Evolutionary conservation across 2,888 invertebrate genomes (phyloP).

Genomic region (Gisinianus flammeolus): DNA sequence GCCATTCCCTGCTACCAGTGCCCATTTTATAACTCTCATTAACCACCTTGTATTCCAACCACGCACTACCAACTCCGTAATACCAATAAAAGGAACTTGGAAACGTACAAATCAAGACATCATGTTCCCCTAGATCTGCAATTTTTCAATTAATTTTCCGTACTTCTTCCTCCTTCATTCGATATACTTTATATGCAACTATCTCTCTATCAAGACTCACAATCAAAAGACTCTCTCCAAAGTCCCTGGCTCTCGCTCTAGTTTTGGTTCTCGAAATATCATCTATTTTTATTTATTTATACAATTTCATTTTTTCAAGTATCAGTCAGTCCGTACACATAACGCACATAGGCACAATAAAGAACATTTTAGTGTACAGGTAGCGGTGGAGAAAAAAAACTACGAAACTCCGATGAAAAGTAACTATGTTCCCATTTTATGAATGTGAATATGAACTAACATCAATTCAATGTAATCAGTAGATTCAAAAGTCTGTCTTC

Average conservation of each 20-base stretch:
- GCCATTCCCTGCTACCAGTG: slow-evolving; percentile 36
- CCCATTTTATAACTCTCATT: slow-evolving; percentile 56
- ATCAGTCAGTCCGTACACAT: neutral
- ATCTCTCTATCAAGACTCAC: neutral
- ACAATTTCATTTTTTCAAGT: neutral
- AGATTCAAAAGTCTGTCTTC: slow-evolving; percentile 26
- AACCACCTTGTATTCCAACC: slow-evolving; percentile 58
- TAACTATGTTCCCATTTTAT: slow-evolving; percentile 23
- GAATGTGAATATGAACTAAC: slow-evolving; percentile 25
- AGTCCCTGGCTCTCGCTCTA: neutral
- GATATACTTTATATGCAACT: neutral
- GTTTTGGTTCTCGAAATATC: no score
- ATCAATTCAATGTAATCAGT: slow-evolving; percentile 27
- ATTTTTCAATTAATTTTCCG: slow-evolving; percentile 59
- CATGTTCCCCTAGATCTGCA: slow-evolving; percentile 56
- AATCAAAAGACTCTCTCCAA: neutral
- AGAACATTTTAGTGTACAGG: neutral
- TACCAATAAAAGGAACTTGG: slow-evolving; percentile 56
- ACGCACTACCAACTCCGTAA: slow-evolving; percentile 50
- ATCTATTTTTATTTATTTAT: neutral
- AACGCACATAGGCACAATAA: neutral
- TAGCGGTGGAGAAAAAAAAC: neutral
- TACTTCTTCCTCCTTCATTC: slow-evolving; percentile 27
- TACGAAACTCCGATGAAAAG: neutral
- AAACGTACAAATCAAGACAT: slow-evolving; percentile 59